Evolutionary conservation across 2,113 vertebrate species (phyloP).

Genomic region (Rhizomys pruinosus): DNA sequence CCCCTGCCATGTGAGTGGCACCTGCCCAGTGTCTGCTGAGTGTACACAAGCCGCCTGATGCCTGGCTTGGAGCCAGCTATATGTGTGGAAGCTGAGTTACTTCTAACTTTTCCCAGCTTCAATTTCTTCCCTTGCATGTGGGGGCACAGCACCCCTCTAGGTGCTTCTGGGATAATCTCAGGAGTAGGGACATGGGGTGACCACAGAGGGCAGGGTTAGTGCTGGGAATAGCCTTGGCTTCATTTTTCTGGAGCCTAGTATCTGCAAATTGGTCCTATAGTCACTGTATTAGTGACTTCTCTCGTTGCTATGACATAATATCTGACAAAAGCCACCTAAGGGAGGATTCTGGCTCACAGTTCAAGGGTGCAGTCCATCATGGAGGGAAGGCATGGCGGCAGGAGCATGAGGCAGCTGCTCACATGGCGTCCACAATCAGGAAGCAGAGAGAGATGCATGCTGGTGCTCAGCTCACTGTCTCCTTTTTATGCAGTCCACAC

Average conservation of each 20-base stretch:
- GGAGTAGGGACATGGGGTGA: background rate
- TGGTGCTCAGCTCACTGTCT: background rate
- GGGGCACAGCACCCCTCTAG: fast-evolving
- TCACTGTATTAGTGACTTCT: background rate
- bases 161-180: background rate
- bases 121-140: background rate
- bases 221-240: background rate
- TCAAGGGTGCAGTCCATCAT: background rate
- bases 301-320: no score
- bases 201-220: background rate
- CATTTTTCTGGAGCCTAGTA: background rate
- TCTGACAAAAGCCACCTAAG: no score
- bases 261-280: no score
- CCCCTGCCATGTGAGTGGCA: background rate
- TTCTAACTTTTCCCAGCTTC: background rate
- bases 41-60: no score
- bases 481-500: background rate
- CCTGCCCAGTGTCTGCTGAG: background rate
- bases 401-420: no score
- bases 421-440: background rate
- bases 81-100: background rate
- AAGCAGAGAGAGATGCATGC: background rate
- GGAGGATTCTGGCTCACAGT: background rate
- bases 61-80: background rate
- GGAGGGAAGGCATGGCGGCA: background rate